phyloP scores from a whole-genome alignment of 2,113 vertebrate species.

The Zosterops hypoxanthus region DNA sequence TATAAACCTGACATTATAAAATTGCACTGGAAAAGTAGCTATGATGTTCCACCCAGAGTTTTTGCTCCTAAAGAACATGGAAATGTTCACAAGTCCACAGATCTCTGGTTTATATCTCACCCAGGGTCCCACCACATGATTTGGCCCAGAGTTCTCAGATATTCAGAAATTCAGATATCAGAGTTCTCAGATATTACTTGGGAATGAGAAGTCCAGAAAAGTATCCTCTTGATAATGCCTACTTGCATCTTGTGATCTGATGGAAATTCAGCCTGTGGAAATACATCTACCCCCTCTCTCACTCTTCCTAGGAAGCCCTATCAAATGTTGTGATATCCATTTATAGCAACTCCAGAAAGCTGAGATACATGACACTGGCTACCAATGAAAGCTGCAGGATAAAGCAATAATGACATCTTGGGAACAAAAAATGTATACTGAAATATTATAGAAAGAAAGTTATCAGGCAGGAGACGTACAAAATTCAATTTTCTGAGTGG shows the following conservation, averaged over 20 bases:
- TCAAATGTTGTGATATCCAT: not conserved
- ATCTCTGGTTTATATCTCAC: not conserved
- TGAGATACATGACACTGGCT: not conserved
- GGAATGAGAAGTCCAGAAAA: not conserved
- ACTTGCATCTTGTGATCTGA: not conserved
- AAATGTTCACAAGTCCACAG: not conserved
- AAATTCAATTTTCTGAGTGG: not conserved
- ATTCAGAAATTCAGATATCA: not conserved
- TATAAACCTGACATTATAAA: not conserved
- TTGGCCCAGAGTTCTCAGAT: not conserved
- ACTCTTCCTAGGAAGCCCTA: not conserved
- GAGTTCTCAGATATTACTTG: not conserved
- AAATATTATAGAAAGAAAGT: not conserved
- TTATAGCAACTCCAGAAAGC: not conserved
- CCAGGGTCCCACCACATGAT: not conserved
- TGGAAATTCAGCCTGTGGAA: not conserved
- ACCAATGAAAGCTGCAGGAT: not conserved
- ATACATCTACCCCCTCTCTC: not conserved
- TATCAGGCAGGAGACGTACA: not conserved
- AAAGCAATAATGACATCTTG: not conserved
- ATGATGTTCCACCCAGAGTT: not conserved
- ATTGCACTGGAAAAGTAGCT: not conserved
- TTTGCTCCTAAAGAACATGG: not conserved
- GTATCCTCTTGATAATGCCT: not conserved
- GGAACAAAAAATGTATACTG: not conserved